A percentile compares a stretch with the other conserved stretches of the same genome.
Conservation (phyloP, 23 tunicate genomes). For the Styela clava region DNA sequence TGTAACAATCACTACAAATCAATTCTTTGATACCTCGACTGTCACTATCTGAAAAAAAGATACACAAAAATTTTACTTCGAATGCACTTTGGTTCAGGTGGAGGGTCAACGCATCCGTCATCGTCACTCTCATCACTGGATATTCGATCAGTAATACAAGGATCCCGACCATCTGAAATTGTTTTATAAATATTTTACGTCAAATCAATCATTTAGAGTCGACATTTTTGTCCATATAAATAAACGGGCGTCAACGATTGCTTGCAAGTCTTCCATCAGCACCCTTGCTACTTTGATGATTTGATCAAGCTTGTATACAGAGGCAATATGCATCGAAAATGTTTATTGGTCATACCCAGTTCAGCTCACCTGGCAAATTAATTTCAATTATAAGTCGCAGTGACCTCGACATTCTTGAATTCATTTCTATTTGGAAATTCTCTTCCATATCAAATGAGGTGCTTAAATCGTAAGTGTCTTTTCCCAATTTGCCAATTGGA, state of each 20-base stretch:
- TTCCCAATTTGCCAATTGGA: not conserved
- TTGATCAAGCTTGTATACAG: not conserved
- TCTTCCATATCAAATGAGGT: not conserved
- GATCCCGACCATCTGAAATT: slow-evolving; percentile 23
- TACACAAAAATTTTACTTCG: too few relatives aligned
- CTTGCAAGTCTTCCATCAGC: too few relatives aligned
- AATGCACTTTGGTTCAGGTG: slow-evolving; percentile 36
- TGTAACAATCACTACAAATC: too few relatives aligned
- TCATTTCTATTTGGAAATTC: slow-evolving; percentile 29
- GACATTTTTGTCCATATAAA: too few relatives aligned
- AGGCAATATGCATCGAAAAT: not conserved
- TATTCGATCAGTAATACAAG: not conserved
- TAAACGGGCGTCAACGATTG: too few relatives aligned
- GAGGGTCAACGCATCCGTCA: slow-evolving; percentile 37
- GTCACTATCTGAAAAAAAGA: too few relatives aligned
- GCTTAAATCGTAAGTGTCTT: not conserved
- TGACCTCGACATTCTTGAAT: slow-evolving; percentile 43
- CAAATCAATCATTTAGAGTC: too few relatives aligned
- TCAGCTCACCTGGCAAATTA: slow-evolving; percentile 49
- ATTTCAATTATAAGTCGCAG: slow-evolving; percentile 34
- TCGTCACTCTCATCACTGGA: slow-evolving; percentile 53
- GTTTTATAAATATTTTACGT: too few relatives aligned
- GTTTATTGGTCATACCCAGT: not conserved
- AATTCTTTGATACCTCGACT: too few relatives aligned
- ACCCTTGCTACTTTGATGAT: not conserved